These are phyloP conservation scores for Leptarthrus brevirostris DNA, from an alignment of 2,888 invertebrate genomes.

Conservation along the genomic window DNA sequence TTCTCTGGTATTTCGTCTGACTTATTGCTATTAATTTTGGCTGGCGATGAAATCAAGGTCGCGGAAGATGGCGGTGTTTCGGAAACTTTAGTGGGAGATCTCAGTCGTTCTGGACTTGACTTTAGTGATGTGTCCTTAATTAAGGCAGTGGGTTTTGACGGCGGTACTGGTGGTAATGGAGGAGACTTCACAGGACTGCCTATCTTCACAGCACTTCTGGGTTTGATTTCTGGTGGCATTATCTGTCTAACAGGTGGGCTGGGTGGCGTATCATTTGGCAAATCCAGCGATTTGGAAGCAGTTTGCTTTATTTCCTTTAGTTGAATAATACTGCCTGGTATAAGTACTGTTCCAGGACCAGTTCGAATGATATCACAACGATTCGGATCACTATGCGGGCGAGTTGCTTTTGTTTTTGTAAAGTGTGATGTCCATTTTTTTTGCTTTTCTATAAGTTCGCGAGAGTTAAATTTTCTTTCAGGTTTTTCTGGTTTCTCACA, in stretches of 20 bases:
- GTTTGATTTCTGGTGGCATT: constrained; percentile 66
- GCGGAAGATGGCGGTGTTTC: constrained; percentile 60
- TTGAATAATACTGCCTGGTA: constrained; percentile 65
- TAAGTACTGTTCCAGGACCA: constrained; percentile 69
- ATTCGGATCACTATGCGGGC: constrained; percentile 75
- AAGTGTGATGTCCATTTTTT: constrained; percentile 94
- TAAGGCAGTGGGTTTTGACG: constrained; percentile 60
- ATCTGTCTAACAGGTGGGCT: constrained; percentile 63
- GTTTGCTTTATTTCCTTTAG: constrained; percentile 58
- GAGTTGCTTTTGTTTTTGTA: constrained; percentile 77
- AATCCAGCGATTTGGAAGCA: constrained; percentile 55
- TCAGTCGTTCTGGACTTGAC: constrained; percentile 62
- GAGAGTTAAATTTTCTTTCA: constrained; percentile 83
- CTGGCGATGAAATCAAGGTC: constrained; percentile 46
- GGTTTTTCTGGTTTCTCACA: constrained; percentile 82
- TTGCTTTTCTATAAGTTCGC: constrained; percentile 89
- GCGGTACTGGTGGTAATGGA: constrained; percentile 65
- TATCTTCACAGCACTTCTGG: constrained; percentile 63
- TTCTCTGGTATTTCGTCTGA: constrained; percentile 63
- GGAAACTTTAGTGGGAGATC: constrained; percentile 63
- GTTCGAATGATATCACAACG: constrained; percentile 68
- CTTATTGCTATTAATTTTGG: constrained; percentile 62
- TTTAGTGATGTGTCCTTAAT: constrained; percentile 56
- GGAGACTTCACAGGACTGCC: constrained; percentile 65
- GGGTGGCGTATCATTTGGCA: constrained; percentile 59